Evolutionary conservation across 2,113 vertebrate genomes (phyloP).

Genomic region (Gobio gobio): DNA sequence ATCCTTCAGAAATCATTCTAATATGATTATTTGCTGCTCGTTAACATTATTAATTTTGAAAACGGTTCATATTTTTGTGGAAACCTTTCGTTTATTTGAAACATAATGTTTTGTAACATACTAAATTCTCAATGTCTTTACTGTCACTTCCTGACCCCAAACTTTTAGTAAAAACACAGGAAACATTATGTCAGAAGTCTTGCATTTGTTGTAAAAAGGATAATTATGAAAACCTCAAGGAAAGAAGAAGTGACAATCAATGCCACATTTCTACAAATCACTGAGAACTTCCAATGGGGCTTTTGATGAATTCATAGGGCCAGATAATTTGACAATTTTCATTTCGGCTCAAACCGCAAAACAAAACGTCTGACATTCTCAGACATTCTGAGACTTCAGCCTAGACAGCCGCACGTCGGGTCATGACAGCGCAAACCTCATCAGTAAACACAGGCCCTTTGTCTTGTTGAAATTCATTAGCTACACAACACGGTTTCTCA

Average conservation of each 20-base stretch:
- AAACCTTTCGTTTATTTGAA: not conserved
- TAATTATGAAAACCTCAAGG: not conserved
- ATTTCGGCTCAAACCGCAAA: not conserved
- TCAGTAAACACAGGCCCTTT: conserved; percentile 2
- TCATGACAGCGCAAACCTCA: not conserved
- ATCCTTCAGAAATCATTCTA: not conserved
- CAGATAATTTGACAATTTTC: not conserved
- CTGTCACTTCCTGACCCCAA: not conserved
- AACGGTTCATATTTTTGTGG: not conserved
- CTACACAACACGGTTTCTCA: not conserved
- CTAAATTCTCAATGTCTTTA: not conserved
- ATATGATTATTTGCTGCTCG: not conserved
- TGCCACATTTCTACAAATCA: not conserved
- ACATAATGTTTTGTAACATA: not conserved
- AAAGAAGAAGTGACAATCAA: not conserved
- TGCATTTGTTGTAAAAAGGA: not conserved
- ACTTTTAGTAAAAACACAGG: too few species aligned
- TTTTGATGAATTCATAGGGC: not conserved
- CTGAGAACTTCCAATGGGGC: not conserved
- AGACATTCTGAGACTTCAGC: not conserved
- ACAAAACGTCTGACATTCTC: not conserved
- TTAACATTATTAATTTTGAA: not conserved
- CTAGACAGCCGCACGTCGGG: not conserved
- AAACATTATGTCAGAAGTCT: not conserved
- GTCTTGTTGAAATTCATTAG: conserved; percentile 14